A percentile compares a stretch with the other conserved stretches of the same genome.
Evolutionary conservation across 2,888 invertebrate species (phyloP).

Genomic region (Caenorhabditis parvicauda): DNA sequence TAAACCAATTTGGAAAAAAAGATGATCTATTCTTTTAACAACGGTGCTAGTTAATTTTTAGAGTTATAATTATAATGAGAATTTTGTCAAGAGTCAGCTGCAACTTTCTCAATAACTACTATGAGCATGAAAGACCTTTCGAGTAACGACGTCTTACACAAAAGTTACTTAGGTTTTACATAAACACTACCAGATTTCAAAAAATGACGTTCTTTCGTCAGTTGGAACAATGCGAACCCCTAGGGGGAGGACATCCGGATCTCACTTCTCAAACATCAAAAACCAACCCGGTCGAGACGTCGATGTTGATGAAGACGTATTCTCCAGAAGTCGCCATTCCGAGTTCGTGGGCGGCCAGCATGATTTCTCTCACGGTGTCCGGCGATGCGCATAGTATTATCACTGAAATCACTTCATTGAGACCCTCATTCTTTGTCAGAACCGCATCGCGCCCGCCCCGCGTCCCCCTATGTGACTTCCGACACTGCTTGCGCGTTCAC

Average conservation of each 20-base stretch:
- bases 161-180: no score
- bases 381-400: slow-evolving; percentile 88
- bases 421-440: background rate
- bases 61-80: no score
- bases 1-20: no score
- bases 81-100: no score
- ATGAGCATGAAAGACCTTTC: no score
- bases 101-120: no score
- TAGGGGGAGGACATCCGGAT: background rate
- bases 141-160: background rate
- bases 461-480: no score
- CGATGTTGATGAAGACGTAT: slow-evolving; percentile 96
- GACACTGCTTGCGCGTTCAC: no score
- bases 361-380: slow-evolving; percentile 82
- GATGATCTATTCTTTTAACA: no score
- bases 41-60: no score
- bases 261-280: background rate
- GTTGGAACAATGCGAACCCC: background rate
- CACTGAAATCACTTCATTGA: slow-evolving; percentile 76
- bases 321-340: slow-evolving; percentile 94
- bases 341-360: slow-evolving; percentile 87
- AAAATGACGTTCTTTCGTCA: background rate
- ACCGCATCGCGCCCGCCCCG: no score
- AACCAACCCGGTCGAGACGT: slow-evolving; percentile 87
- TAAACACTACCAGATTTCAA: no score